A percentile compares a stretch with the other conserved stretches of the same genome.
Evolutionary conservation across 2,888 invertebrate genomes (phyloP).

Genomic region (Drosophila mettleri): DNA sequence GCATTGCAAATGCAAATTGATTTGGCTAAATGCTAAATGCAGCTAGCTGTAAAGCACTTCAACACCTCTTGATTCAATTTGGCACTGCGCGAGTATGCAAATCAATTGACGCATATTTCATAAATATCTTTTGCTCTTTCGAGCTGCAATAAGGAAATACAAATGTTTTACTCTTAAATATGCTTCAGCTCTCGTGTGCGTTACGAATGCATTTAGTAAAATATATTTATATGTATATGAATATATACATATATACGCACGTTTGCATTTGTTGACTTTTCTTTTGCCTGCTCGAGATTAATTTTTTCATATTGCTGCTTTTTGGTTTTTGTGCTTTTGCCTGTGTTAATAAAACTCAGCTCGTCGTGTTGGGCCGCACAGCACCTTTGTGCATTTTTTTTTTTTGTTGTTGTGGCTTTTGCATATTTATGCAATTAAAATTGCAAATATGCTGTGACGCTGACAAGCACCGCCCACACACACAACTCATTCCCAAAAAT

Average conservation of each 20-base stretch:
- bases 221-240: background rate
- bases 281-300: slow-evolving; percentile 30
- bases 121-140: background rate
- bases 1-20: slow-evolving; percentile 27
- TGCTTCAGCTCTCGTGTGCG: slow-evolving; percentile 8
- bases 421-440: slow-evolving; percentile 83
- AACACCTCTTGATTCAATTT: slow-evolving; percentile 16
- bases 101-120: background rate
- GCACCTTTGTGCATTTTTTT: slow-evolving; percentile 38
- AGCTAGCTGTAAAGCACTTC: background rate
- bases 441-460: slow-evolving; percentile 80
- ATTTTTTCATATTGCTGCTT: slow-evolving; percentile 24
- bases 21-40: slow-evolving; percentile 7
- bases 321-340: background rate
- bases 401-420: slow-evolving; percentile 53
- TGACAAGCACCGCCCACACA: background rate
- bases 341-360: slow-evolving; percentile 25
- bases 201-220: slow-evolving; percentile 4
- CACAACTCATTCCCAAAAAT: slow-evolving; percentile 14
- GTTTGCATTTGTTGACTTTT: slow-evolving; percentile 16
- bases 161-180: slow-evolving; percentile 19
- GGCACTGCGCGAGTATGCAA: background rate
- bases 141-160: background rate
- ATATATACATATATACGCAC: background rate
- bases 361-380: slow-evolving; percentile 20